Evolutionary conservation across 2,113 vertebrate genomes (phyloP), one percentile per base, ranked within the genome.

Genomic region (Lepisosteus oculatus): DNA sequence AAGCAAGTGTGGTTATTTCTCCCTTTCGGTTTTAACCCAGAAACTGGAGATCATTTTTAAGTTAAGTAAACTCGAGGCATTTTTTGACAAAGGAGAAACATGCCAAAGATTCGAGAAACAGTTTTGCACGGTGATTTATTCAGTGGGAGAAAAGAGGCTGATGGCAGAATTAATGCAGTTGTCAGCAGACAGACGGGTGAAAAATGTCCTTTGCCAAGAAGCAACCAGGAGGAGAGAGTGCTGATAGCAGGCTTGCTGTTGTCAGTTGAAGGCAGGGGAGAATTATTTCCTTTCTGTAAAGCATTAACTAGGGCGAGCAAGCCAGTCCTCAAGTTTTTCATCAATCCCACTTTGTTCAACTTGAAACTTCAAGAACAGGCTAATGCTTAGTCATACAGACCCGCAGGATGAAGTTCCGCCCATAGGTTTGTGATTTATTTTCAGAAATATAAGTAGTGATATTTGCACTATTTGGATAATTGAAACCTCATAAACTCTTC

Each of bases 91-190:
- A 59, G 56, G 12, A 29, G 29, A 29, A 29, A 29, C 29, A n/a
- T 59, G 11, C 11, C 12, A 4, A 4, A n/a, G 12, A 12, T 2
- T 13, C 12, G 56, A 43, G 44, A 56, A 41, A 43, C 43, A 43
- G 14, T 57, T 72, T 57, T 41, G 14, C 13, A 43, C 64, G n/a
- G 55, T 54, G 65, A 62, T 67, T 73, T 68, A 73, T 68, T 65
- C 75, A 54, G 62, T 14, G 67, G 67, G 61, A 70, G 65, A 65
- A 68, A 51, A 62, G n/a, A 62, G 56, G 41, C 56, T 68, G 51
- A 73, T 65, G 44, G 56, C 12, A 73, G 70, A 67, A 77, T 77
- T 12, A 73, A 73, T 76, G 44, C 61, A 55, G 54, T 15, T 73
- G 75, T 73, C 75, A 72, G 55, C 17, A 13, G n/a, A 54, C 8